Conservation (phyloP, 2,113 vertebrate species). For the Mobula birostris region DNA sequence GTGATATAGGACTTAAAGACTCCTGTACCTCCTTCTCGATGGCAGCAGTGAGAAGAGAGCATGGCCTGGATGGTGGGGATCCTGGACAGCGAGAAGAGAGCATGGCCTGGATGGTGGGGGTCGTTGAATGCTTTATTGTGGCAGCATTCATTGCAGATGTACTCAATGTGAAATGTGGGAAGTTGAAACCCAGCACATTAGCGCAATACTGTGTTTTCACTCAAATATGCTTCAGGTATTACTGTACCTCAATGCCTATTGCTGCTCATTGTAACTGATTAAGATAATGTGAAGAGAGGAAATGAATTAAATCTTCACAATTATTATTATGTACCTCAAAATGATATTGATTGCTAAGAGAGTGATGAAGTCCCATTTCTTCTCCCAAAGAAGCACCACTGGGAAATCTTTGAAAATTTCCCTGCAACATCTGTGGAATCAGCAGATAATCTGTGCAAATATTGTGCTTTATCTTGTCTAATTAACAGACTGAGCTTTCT, state of each 20-base stretch:
- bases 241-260: background rate
- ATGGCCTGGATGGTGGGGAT: no score
- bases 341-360: background rate
- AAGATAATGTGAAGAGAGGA: background rate
- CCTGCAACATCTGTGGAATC: background rate
- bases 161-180: no score
- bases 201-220: background rate
- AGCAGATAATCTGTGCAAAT: conserved; percentile 19
- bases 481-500: background rate
- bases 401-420: background rate
- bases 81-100: no score
- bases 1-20: no score
- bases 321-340: background rate
- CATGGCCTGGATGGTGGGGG: no score
- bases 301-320: conserved; percentile 9
- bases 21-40: no score
- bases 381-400: background rate
- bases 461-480: no score
- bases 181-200: background rate
- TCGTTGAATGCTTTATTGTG: no score
- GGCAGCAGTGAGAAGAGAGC: no score
- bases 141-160: no score
- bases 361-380: background rate
- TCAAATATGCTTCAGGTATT: background rate
- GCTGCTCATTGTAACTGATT: background rate